Evolutionary conservation across 2,797 vertebrate genomes (phyloP).

Genomic region (Enteromius paludinosus): DNA sequence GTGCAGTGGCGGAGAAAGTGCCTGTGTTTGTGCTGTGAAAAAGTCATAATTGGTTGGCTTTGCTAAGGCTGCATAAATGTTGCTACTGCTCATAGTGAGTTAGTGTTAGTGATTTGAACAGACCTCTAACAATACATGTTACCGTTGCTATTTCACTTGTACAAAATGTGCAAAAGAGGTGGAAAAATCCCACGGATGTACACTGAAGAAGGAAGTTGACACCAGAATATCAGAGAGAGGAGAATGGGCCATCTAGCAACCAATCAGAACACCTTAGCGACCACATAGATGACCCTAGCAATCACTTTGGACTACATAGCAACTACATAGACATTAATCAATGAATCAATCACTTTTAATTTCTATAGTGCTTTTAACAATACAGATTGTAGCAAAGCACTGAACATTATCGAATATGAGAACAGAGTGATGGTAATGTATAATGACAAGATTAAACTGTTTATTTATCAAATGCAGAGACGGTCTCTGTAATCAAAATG

Average conservation of each 20-base stretch:
- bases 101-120: conserved; percentile 1
- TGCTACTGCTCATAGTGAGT: not conserved
- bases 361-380: too few species aligned
- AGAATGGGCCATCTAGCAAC: conserved; percentile 24
- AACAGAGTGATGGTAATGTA: too few species aligned
- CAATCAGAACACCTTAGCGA: not conserved
- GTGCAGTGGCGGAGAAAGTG: conserved; percentile 32
- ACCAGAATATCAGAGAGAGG: not conserved
- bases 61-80: conserved; percentile 6
- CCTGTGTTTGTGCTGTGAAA: conserved; percentile 8
- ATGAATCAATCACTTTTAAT: too few species aligned
- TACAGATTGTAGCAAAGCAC: too few species aligned
- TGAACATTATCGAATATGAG: too few species aligned
- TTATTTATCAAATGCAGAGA: too few species aligned
- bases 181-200: not conserved
- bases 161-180: not conserved
- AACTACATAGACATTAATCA: not conserved
- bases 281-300: not conserved
- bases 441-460: too few species aligned
- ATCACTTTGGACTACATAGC: not conserved
- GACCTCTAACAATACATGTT: not conserved
- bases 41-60: not conserved
- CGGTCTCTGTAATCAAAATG: too few species aligned
- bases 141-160: not conserved
- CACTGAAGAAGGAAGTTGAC: not conserved